These are phyloP conservation scores for Chesias legatella DNA, from an alignment of 2,888 invertebrate genomes.

Conservation along the genomic window DNA sequence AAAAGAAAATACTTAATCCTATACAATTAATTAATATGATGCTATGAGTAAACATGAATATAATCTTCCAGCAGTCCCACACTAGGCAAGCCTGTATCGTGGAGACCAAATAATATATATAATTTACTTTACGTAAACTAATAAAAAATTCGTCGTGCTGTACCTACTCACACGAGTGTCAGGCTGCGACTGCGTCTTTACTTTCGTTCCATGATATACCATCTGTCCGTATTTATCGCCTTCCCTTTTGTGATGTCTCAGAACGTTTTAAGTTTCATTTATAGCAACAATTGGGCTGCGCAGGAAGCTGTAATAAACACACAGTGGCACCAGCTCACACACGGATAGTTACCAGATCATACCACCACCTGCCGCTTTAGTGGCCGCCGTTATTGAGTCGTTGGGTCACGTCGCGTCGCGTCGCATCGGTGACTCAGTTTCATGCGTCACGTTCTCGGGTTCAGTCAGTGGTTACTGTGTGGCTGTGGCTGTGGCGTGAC, in stretches of 20 bases:
- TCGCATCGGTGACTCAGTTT: constrained; percentile 29
- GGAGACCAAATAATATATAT: no score
- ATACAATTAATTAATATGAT: no score
- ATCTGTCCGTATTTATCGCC: not conserved
- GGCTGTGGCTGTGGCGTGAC: no score
- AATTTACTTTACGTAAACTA: no score
- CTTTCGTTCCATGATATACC: not conserved
- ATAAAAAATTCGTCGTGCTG: no score
- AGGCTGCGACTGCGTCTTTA: no score
- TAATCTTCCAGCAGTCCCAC: no score
- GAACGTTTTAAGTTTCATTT: constrained; percentile 33
- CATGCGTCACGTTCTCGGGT: constrained; percentile 19
- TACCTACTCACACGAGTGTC: no score
- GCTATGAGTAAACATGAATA: no score
- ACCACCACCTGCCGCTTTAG: constrained; percentile 40
- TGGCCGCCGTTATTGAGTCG: constrained; percentile 15
- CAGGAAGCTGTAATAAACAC: constrained; percentile 51
- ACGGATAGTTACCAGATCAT: constrained; percentile 38
- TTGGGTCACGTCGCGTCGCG: constrained; percentile 17
- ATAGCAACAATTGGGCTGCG: constrained; percentile 41
- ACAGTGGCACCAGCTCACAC: constrained; percentile 53
- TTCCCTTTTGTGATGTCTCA: not conserved
- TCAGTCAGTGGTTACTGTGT: no score
- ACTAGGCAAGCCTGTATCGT: no score
- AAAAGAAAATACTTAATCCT: no score